Percentiles rank a stretch among this genome's conserved stretches.
Conservation (phyloP, 1,140 invertebrate species). For the Phymorhynchus buccinoides region DNA sequence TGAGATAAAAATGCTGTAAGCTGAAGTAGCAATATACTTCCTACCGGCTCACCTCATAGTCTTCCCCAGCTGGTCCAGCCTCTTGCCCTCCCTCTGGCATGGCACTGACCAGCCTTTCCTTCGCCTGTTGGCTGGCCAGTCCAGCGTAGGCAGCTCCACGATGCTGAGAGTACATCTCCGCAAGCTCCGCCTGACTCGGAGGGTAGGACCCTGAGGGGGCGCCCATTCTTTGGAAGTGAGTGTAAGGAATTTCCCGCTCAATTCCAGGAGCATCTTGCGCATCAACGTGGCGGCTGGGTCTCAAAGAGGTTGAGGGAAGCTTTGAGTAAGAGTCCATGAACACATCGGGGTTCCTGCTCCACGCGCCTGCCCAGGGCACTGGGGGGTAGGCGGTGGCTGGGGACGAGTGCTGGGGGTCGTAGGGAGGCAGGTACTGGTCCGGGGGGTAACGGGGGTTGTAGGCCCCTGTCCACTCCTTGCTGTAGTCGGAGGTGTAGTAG, state of each 20-base stretch:
- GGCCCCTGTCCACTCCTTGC: background rate
- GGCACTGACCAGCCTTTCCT: background rate
- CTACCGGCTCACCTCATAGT: background rate
- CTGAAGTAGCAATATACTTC: too few species aligned
- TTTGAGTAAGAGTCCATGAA: background rate
- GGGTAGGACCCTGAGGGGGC: background rate
- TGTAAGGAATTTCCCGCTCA: background rate
- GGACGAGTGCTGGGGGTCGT: background rate
- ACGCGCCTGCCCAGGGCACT: background rate
- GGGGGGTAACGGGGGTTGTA: conserved; percentile 15
- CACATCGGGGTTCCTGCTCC: background rate
- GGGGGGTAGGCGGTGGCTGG: background rate
- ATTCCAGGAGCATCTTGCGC: background rate
- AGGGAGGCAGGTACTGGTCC: background rate
- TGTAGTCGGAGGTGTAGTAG: conserved; percentile 35
- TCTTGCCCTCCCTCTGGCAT: background rate
- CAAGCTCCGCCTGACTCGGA: background rate
- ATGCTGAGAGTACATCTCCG: background rate
- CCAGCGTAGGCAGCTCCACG: background rate
- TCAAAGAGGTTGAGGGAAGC: background rate
- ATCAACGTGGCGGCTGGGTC: background rate
- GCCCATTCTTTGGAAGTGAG: background rate
- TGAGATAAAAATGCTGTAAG: too few species aligned
- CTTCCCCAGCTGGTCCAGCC: background rate
- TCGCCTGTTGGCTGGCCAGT: background rate